phyloP scores from a whole-genome alignment of 2,888 invertebrate species.

The Philereme transversata region DNA sequence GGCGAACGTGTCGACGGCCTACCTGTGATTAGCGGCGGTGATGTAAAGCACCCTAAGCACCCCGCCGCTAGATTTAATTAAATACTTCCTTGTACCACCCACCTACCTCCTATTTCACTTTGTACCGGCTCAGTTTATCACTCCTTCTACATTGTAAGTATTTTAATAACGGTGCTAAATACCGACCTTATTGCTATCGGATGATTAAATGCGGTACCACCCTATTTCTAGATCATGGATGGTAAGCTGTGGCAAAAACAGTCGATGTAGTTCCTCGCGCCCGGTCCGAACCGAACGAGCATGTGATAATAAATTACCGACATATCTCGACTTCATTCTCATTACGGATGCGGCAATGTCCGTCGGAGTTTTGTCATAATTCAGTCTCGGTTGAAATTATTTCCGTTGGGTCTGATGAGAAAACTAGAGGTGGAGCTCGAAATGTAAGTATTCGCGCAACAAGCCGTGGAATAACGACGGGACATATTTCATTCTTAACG shows the following conservation, averaged over 20 bases:
- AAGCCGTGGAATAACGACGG: slow-evolving; percentile 81
- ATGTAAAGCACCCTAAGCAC: slow-evolving; percentile 66
- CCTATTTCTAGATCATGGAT: slow-evolving; percentile 25
- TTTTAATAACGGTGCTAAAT: slow-evolving; percentile 47
- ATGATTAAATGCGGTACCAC: slow-evolving; percentile 31
- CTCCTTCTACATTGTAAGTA: slow-evolving; percentile 56
- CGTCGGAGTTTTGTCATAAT: slow-evolving; percentile 83
- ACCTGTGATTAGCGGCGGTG: slow-evolving; percentile 78
- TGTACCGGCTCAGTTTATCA: slow-evolving; percentile 66
- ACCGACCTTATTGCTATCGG: slow-evolving; percentile 40
- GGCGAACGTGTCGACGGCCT: slow-evolving; percentile 71
- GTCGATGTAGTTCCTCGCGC: slow-evolving; percentile 57
- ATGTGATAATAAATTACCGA: slow-evolving; percentile 78
- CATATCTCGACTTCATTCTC: slow-evolving; percentile 81
- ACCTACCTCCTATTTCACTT: slow-evolving; percentile 71
- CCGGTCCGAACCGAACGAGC: slow-evolving; percentile 51
- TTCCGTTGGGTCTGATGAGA: slow-evolving; percentile 82
- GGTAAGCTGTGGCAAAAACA: slow-evolving; percentile 56
- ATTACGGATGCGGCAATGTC: slow-evolving; percentile 83
- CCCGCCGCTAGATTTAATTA: slow-evolving; percentile 78
- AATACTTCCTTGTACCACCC: slow-evolving; percentile 75
- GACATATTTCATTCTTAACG: slow-evolving; percentile 83
- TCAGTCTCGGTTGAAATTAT: slow-evolving; percentile 83
- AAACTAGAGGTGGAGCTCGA: slow-evolving; percentile 81
- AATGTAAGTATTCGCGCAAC: slow-evolving; percentile 81